These are phyloP conservation scores for Polylopha cassiicola DNA, from an alignment of 2,888 invertebrate genomes.

Conservation along the genomic window DNA sequence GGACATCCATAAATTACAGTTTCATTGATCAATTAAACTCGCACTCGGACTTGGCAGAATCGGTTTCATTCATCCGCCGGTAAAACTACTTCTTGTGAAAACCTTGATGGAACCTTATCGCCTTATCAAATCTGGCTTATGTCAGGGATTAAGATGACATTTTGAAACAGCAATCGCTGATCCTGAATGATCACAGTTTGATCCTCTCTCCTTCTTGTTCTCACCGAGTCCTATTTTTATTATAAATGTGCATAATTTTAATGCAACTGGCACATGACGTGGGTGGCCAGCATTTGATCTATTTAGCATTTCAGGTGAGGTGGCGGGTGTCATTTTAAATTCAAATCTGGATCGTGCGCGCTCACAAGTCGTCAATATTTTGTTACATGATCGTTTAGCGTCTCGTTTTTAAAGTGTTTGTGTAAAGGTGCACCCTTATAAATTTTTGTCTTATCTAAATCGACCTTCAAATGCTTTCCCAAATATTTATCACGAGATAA, in stretches of 20 bases:
- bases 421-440: too few relatives aligned
- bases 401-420: conserved; percentile 1
- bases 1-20: conserved; percentile 15
- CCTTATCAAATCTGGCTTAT: conserved; percentile 16
- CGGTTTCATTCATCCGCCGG: conserved; percentile 1
- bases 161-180: too few relatives aligned
- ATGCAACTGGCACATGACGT: conserved; percentile 1
- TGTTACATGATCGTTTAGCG: too few relatives aligned
- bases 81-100: background rate
- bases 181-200: too few relatives aligned
- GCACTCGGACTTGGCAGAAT: conserved; percentile 3
- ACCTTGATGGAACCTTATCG: conserved; percentile 30
- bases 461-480: conserved; percentile 42
- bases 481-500: conserved; percentile 35
- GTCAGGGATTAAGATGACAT: conserved; percentile 8
- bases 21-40: conserved; percentile 22
- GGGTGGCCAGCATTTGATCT: background rate
- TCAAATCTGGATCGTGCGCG: background rate
- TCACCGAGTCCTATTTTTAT: conserved; percentile 1
- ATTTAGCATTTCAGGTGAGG: background rate
- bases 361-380: too few relatives aligned
- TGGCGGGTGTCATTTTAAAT: background rate
- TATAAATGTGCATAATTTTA: conserved; percentile 6
- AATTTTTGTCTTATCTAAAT: conserved; percentile 43
- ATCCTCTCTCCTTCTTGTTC: too few relatives aligned